Conservation (phyloP, 35 echinoderm and acorn worm genomes). For the Apostichopus parvimensis region DNA sequence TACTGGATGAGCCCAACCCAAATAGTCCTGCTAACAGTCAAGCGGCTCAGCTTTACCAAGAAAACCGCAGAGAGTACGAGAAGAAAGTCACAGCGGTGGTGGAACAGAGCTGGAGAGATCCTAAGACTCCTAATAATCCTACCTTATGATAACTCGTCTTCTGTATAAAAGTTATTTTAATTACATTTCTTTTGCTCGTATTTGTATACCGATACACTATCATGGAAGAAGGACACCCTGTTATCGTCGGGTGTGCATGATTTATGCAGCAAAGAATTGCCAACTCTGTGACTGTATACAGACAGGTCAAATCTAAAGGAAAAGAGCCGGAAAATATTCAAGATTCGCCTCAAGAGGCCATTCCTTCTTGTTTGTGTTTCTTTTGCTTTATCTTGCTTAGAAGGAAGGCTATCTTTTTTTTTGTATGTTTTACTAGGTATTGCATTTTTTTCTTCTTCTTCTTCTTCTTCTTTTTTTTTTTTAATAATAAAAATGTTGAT, state of each 20-base stretch:
- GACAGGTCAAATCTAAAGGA: not conserved
- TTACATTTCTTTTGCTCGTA: slow-evolving; percentile 52
- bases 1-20: slow-evolving; percentile 99
- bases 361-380: not conserved
- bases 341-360: not conserved
- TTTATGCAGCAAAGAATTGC: not conserved
- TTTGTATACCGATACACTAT: slow-evolving; percentile 50
- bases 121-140: not conserved
- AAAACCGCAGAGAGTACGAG: slow-evolving; percentile 97
- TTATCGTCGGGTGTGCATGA: not conserved
- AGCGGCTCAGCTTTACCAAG: slow-evolving; percentile 95
- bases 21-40: slow-evolving; percentile 99
- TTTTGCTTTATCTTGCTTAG: not conserved
- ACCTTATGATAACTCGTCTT: slow-evolving; percentile 47
- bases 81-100: slow-evolving; percentile 92
- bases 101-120: slow-evolving; percentile 90
- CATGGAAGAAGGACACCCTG: slow-evolving; percentile 34
- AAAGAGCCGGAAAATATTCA: slow-evolving; percentile 7
- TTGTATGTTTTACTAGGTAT: not conserved
- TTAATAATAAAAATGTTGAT: not conserved
- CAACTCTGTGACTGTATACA: not conserved
- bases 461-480: not conserved
- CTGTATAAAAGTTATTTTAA: slow-evolving; percentile 33
- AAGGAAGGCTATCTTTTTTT: not conserved
- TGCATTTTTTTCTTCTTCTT: not conserved